Base-by-base conservation (phyloP, 2,113 vertebrate species). In the Phasianus colchicus region DNA sequence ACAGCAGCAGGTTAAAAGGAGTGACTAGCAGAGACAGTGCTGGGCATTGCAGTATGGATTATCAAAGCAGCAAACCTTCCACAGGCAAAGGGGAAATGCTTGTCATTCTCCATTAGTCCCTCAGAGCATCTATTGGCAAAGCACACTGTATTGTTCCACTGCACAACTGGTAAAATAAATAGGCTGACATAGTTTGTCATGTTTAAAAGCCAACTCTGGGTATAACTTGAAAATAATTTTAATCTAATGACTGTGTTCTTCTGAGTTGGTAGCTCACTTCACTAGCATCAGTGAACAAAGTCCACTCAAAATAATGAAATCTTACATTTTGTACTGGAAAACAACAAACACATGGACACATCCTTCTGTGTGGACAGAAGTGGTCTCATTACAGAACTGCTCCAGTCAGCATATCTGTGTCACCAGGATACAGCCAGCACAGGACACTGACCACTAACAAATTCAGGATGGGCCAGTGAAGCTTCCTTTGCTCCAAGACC, bases 31-130 rank as follows among this genome's bases (percentile, higher is more conserved):
- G 86, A 82, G 83, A 52, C 38, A 58, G 7, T 79, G 80, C 70
- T 76, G 84, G 78, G 38, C 61, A 48, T 18, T 38, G 13, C n/a
- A 22, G 58, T 11, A 77, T 38, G 43, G 24, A 22, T 36, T 74
- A 45, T 42, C 54, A 70, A 66, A 70, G 81, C 60, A 89, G 58
- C 60, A 55, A 93, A 87, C 58, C 25, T 74, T 83, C n/a, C 3
- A 1, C 38, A 52, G 81, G 76, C 82, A 85, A 79, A 89, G 77
- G 54, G 63, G 70, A 78, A 86, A 71, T 0, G 58, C 67, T 67
- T 94, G 71, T 85, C 81, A 70, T 36, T 80, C 84, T 80, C 48
- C 75, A 63, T 86, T n/a, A 92, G 84, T 3, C 84, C 89, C 84
- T 92, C 54, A 30, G 77, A 71, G 86, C 79, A 74, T 70, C 34